Evolutionary conservation across 2,888 invertebrate species (phyloP).

Genomic region (Agrotis ipsilon): DNA sequence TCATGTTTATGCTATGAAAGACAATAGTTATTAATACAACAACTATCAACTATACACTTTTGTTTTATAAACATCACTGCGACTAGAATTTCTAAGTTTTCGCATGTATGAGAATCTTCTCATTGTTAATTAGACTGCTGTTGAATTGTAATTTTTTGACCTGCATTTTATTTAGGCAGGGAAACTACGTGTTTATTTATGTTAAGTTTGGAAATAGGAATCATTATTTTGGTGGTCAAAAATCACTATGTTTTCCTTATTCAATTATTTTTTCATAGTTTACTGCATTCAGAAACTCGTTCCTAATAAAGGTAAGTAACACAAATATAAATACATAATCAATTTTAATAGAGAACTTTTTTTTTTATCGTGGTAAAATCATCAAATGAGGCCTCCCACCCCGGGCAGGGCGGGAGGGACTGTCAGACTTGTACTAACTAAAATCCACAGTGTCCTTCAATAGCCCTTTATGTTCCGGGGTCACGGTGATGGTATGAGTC

Average conservation of each 20-base stretch:
- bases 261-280: not conserved
- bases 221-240: not conserved
- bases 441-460: too few relatives aligned
- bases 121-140: constrained; percentile 67
- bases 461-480: too few relatives aligned
- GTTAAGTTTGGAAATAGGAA: not conserved
- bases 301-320: not conserved
- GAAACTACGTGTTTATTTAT: not conserved
- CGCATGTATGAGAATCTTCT: constrained; percentile 74
- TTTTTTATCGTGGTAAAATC: too few relatives aligned
- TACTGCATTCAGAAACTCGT: not conserved
- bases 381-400: too few relatives aligned
- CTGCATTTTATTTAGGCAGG: constrained; percentile 67
- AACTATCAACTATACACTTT: constrained; percentile 83
- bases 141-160: constrained; percentile 42
- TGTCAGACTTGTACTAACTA: too few relatives aligned
- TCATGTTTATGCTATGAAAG: constrained; percentile 81
- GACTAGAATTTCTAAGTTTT: constrained; percentile 83
- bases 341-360: too few relatives aligned
- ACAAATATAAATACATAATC: too few relatives aligned
- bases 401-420: too few relatives aligned
- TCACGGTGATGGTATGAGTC: too few relatives aligned
- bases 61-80: constrained; percentile 86
- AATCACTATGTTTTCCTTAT: not conserved
- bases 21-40: constrained; percentile 88